Base-by-base conservation (phyloP, 2,113 vertebrate genomes). In the Bubo blakistoni region DNA sequence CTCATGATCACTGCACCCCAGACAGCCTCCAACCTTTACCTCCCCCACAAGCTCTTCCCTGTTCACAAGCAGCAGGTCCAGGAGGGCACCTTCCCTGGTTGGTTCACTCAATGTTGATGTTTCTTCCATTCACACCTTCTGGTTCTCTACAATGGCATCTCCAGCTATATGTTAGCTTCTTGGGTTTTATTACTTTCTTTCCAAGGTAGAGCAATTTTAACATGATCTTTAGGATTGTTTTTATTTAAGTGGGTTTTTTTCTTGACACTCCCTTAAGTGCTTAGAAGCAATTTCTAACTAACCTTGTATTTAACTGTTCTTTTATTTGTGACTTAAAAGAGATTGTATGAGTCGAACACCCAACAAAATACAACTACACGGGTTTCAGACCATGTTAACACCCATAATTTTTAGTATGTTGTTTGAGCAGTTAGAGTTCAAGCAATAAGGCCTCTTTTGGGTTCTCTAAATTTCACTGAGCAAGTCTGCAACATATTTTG, bases 341-440 rank as follows among this genome's bases (percentile, higher is more conserved):
- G 16, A 2, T 47, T 58, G 4, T 81, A 14, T 21, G 29, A 46
- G 22, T 74, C 1, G 0, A 44, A 74, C 24, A 59, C 10, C 7
- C 55, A 65, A 55, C 5, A 47, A 52, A 82, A 34, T 80, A 38
- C 22, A 76, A 2, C 54, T 58, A 26, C 40, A 4, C 8, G 5
- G 7, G 42, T 70, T 94, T 89, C 2, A 5, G 42, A 25, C 59
- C 22, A 3, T 26, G 24, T 27, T 40, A 81, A 44, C 38, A 19
- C 13, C 24, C 40, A 19, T 44, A 15, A 61, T 54, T 84, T 90
- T 62, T 62, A 62, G 4, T 42, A 20, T 18, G 11, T 34, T 91
- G 4, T 79, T 69, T 69, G 40, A 86, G 40, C n/a, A 65, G 11
- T 76, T 70, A 29, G 27, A 54, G 59, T 73, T 95, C 47, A 74